These are phyloP conservation scores for Lutjanus erythropterus DNA, from an alignment of 2,113 vertebrate genomes.

Conservation along the genomic window DNA sequence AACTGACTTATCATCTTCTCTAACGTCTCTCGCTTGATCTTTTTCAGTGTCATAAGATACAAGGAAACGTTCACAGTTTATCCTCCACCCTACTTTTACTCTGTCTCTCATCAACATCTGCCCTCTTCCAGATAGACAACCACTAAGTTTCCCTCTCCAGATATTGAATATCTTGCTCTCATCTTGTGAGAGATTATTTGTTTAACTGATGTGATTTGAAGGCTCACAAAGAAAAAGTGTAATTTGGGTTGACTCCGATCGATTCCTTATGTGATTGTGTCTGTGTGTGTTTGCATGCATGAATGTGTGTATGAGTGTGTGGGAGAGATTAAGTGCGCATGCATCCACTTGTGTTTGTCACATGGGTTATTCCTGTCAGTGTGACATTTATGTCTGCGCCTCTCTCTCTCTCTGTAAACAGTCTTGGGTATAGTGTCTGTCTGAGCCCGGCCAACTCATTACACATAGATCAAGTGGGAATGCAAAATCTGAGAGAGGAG, in stretches of 20 bases:
- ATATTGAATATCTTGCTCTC: slow-evolving; percentile 40
- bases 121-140: slow-evolving; percentile 57
- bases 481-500: slow-evolving; percentile 57
- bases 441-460: slow-evolving; percentile 69
- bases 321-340: slow-evolving; percentile 19
- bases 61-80: slow-evolving; percentile 42
- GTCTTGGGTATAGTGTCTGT: slow-evolving; percentile 50
- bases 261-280: slow-evolving; percentile 51
- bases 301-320: background rate
- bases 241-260: slow-evolving; percentile 40
- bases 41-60: slow-evolving; percentile 55
- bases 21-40: slow-evolving; percentile 25
- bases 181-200: slow-evolving; percentile 43
- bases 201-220: slow-evolving; percentile 60
- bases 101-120: slow-evolving; percentile 43
- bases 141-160: slow-evolving; percentile 46
- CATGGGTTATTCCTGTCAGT: slow-evolving; percentile 55
- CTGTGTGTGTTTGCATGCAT: background rate
- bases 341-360: slow-evolving; percentile 63
- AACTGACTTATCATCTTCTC: slow-evolving; percentile 36
- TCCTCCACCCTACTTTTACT: slow-evolving; percentile 35
- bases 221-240: slow-evolving; percentile 23
- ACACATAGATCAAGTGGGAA: slow-evolving; percentile 73
- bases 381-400: slow-evolving; percentile 63
- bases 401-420: slow-evolving; percentile 68